Percentiles rank a stretch among this genome's conserved stretches.
Evolutionary conservation across 2,113 vertebrate species (phyloP).

Genomic region (Guaruba guarouba): DNA sequence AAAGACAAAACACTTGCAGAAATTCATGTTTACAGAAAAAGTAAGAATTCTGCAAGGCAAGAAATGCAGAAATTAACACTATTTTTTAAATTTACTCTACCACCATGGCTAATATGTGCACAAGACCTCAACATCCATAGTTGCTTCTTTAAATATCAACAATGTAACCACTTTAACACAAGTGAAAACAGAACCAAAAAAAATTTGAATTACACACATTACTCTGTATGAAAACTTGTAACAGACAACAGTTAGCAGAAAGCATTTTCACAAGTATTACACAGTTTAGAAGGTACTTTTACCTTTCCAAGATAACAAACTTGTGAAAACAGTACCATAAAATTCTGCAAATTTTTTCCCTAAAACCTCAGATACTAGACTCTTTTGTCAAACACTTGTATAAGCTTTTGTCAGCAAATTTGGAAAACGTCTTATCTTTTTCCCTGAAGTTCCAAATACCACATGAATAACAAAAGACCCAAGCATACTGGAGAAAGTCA

Average conservation of each 20-base stretch:
- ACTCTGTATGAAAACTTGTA: too few relatives aligned
- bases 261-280: too few relatives aligned
- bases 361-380: neutral
- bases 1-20: slow-evolving; percentile 33
- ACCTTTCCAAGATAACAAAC: neutral
- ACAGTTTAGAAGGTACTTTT: too few relatives aligned
- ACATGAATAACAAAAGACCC: neutral
- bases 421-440: neutral
- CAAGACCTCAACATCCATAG: too few relatives aligned
- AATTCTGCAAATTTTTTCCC: neutral
- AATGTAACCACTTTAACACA: too few relatives aligned
- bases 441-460: neutral
- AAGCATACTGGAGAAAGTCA: neutral
- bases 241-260: too few relatives aligned
- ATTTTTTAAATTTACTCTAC: too few relatives aligned
- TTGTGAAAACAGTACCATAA: neutral
- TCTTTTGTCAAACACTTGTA: neutral
- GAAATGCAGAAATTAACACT: neutral
- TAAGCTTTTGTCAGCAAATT: neutral
- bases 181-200: too few relatives aligned
- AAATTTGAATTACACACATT: too few relatives aligned
- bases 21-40: neutral
- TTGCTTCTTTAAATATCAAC: too few relatives aligned
- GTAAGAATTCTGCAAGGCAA: neutral
- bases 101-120: too few relatives aligned